phyloP scores from a whole-genome alignment of 2,113 vertebrate genomes.

The Percopsis transmontana region DNA sequence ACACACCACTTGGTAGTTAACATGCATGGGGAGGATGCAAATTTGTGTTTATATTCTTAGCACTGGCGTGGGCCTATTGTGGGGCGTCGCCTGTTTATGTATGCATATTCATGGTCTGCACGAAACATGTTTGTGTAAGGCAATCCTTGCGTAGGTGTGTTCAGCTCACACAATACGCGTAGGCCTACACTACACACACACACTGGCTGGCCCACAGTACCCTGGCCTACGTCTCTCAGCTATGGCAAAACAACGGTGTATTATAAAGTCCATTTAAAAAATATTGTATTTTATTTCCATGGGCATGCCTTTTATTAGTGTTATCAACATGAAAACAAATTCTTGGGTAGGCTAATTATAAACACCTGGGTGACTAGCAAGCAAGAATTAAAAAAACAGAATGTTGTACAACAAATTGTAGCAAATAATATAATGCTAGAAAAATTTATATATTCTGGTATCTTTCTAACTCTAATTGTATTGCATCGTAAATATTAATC shows the following conservation, averaged over 20 bases:
- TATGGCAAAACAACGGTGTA: not conserved
- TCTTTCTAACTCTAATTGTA: no score
- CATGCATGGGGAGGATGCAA: not conserved
- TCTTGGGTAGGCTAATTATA: no score
- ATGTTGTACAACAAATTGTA: no score
- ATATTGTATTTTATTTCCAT: not conserved
- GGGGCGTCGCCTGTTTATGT: not conserved
- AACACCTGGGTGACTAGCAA: no score
- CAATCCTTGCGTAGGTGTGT: conserved; percentile 15
- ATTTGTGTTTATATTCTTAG: not conserved
- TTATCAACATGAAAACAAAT: no score
- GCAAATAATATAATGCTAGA: no score
- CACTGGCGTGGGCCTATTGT: not conserved
- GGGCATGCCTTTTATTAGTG: not conserved
- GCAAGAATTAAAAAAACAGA: no score
- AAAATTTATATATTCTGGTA: no score
- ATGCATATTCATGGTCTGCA: conserved; percentile 40
- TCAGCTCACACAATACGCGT: conserved; percentile 11
- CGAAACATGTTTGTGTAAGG: conserved; percentile 46
- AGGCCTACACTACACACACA: not conserved
- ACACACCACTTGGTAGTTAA: not conserved
- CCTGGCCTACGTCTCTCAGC: not conserved
- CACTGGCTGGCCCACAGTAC: not conserved
- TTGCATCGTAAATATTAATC: no score
- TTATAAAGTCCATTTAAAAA: not conserved